These are phyloP conservation scores for Lumbricus terrestris DNA, from an alignment of 2,888 invertebrate genomes.

Conservation along the genomic window DNA sequence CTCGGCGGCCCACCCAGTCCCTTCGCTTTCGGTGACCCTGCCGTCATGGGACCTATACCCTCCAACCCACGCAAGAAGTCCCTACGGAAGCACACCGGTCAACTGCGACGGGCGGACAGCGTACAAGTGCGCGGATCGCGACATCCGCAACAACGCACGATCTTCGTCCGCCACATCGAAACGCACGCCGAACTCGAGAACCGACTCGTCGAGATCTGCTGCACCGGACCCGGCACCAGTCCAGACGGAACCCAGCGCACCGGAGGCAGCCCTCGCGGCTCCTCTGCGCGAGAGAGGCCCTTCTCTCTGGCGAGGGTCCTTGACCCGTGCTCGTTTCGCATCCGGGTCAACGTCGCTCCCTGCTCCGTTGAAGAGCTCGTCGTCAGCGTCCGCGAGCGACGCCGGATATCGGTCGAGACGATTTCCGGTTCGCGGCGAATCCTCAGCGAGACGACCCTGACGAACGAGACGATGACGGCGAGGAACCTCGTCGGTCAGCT, in stretches of 20 bases:
- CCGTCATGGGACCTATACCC: background rate
- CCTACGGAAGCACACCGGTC: background rate
- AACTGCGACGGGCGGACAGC: conserved; percentile 11
- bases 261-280: background rate
- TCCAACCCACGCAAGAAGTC: background rate
- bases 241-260: background rate
- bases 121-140: background rate
- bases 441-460: conserved; percentile 8
- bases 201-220: conserved; percentile 12
- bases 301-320: background rate
- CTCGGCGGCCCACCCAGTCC: background rate
- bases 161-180: conserved; percentile 20
- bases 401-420: background rate
- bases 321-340: background rate
- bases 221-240: background rate
- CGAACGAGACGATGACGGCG: background rate
- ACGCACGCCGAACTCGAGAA: conserved; percentile 11
- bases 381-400: background rate
- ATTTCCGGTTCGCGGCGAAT: background rate
- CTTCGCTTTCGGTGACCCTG: background rate
- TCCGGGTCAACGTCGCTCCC: background rate
- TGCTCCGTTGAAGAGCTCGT: conserved; percentile 12
- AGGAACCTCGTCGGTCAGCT: background rate
- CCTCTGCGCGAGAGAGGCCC: background rate
- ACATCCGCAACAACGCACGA: background rate